phyloP scores from a whole-genome alignment of 2,797 vertebrate genomes.

The Liasis olivaceus region DNA sequence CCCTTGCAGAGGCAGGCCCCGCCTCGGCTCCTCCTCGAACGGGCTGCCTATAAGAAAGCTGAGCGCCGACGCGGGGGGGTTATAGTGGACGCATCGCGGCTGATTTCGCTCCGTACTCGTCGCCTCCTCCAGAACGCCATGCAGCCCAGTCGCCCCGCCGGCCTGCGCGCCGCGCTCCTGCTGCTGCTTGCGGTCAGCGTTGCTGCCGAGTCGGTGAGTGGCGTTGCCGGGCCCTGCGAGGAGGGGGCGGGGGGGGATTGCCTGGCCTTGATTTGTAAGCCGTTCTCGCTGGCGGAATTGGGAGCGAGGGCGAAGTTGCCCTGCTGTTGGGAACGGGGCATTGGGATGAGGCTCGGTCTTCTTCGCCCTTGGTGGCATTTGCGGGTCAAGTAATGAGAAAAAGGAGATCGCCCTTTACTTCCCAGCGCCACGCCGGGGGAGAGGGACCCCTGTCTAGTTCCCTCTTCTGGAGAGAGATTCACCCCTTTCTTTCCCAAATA shows the following conservation, averaged over 20 bases:
- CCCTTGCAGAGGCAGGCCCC: neutral
- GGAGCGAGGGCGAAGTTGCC: neutral
- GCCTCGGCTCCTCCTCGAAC: neutral
- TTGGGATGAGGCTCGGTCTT: neutral
- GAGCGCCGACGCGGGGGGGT: neutral
- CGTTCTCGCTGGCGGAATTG: neutral
- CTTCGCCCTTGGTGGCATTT: neutral
- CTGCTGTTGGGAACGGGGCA: neutral
- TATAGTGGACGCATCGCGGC: neutral
- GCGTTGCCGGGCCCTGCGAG: neutral
- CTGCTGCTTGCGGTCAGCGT: neutral
- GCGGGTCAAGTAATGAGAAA: neutral
- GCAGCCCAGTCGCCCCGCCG: neutral
- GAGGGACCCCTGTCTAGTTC: neutral
- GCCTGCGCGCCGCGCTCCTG: neutral
- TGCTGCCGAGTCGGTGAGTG: slow-evolving; percentile 33
- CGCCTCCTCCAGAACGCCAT: neutral
- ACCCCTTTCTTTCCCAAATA: neutral
- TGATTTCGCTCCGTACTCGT: too few relatives aligned
- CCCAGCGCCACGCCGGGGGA: neutral
- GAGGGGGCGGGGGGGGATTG: neutral
- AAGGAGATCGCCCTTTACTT: neutral
- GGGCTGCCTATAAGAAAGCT: slow-evolving; percentile 19
- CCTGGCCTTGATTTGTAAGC: neutral
- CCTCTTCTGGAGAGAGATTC: neutral